phyloP scores from a whole-genome alignment of 64 coral and sea anemone genomes.

The Orbicella faveolata region DNA sequence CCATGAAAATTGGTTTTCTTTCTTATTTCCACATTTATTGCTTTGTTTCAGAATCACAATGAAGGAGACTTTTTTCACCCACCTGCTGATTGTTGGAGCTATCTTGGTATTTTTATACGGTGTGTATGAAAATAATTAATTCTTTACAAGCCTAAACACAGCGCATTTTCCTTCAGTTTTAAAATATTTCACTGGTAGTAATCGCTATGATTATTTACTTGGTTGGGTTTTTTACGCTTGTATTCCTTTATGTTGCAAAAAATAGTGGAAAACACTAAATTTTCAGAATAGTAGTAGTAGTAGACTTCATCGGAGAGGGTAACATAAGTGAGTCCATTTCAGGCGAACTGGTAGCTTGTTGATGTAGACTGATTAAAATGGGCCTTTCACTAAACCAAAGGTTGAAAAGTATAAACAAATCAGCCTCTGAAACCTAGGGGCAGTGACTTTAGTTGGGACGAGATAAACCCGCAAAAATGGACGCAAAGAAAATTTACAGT shows the following conservation, averaged over 20 bases:
- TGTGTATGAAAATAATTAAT: background rate
- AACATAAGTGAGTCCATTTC: too few species aligned
- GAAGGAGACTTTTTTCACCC: background rate
- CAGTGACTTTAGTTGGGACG: too few species aligned
- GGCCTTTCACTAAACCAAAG: too few species aligned
- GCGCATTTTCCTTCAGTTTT: background rate
- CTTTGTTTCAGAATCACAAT: background rate
- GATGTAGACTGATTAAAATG: too few species aligned
- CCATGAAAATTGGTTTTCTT: background rate
- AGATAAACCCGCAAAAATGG: too few species aligned
- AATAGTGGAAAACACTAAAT: background rate
- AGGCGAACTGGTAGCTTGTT: too few species aligned
- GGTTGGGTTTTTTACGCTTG: background rate
- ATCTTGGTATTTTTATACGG: background rate
- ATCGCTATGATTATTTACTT: background rate
- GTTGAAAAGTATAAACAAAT: too few species aligned
- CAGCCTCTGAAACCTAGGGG: too few species aligned
- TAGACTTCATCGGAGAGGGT: too few species aligned
- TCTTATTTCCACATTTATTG: background rate
- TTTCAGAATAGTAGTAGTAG: too few species aligned
- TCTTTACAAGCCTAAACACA: background rate
- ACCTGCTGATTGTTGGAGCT: background rate
- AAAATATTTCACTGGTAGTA: background rate
- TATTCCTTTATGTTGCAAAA: background rate
- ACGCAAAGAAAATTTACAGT: too few species aligned